A percentile compares a stretch with the other conserved stretches of the same genome.
phyloP scores from a whole-genome alignment of 2,113 vertebrate species.

The Tringa solitaria region DNA sequence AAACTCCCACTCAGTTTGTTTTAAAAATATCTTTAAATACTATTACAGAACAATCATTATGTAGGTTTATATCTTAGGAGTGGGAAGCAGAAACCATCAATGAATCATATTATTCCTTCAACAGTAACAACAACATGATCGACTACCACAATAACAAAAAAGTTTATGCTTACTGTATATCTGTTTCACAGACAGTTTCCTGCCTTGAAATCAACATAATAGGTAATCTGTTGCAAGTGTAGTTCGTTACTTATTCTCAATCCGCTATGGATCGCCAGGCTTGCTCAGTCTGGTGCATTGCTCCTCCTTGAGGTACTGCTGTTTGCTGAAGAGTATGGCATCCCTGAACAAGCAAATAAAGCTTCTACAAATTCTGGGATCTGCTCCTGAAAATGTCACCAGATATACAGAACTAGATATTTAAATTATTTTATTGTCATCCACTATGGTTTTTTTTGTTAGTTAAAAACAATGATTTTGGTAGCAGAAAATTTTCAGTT shows the following conservation, averaged over 20 bases:
- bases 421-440: background rate
- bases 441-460: background rate
- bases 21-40: constrained; percentile 66
- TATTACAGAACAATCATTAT: constrained; percentile 61
- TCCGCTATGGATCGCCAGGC: background rate
- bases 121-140: background rate
- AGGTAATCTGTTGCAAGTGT: background rate
- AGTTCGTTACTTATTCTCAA: background rate
- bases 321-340: background rate
- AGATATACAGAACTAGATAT: background rate
- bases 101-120: constrained; percentile 52
- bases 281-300: background rate
- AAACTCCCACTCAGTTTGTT: constrained; percentile 59
- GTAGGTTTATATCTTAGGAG: constrained; percentile 34
- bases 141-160: background rate
- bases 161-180: background rate
- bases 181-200: constrained; percentile 32
- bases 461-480: background rate
- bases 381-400: background rate
- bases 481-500: background rate
- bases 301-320: background rate
- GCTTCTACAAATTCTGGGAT: background rate
- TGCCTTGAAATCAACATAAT: constrained; percentile 29
- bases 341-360: background rate
- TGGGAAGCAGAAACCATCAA: constrained; percentile 50